A percentile compares a stretch with the other conserved stretches of the same genome.
Conservation (phyloP, 2,888 invertebrate species). For the Lacanobia oleracea region DNA sequence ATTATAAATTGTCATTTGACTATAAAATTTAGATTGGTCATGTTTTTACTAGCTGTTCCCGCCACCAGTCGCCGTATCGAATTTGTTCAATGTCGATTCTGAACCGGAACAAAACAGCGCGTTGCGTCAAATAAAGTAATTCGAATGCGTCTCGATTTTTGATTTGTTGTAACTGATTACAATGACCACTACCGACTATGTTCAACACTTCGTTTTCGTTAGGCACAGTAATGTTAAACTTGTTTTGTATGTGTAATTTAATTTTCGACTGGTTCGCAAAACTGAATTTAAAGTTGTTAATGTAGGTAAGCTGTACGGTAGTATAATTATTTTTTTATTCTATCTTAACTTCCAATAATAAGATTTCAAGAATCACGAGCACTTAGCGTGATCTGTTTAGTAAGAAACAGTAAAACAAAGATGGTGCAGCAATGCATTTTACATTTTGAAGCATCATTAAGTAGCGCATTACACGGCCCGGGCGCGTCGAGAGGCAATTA, state of each 20-base stretch:
- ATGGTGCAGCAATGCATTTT: slow-evolving; percentile 89
- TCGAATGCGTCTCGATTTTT: slow-evolving; percentile 57
- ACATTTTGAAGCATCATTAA: slow-evolving; percentile 90
- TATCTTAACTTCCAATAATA: slow-evolving; percentile 31
- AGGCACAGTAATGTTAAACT: slow-evolving; percentile 2
- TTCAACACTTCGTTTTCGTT: slow-evolving; percentile 46
- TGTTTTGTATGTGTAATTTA: slow-evolving; percentile 6
- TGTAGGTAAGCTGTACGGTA: neutral
- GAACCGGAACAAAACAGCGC: slow-evolving; percentile 75
- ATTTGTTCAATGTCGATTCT: slow-evolving; percentile 78
- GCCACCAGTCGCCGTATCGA: slow-evolving; percentile 71
- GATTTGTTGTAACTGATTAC: slow-evolving; percentile 54
- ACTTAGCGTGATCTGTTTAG: slow-evolving; percentile 73
- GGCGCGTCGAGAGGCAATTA: slow-evolving; percentile 87
- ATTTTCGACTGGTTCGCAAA: neutral
- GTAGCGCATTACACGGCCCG: slow-evolving; percentile 86
- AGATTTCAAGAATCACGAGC: slow-evolving; percentile 29
- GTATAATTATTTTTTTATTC: slow-evolving; percentile 10
- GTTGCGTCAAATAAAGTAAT: slow-evolving; percentile 71
- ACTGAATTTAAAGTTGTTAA: neutral
- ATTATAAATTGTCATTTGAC: slow-evolving; percentile 69
- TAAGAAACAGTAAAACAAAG: slow-evolving; percentile 83
- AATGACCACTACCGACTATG: slow-evolving; percentile 42
- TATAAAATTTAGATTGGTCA: slow-evolving; percentile 74
- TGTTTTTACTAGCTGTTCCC: slow-evolving; percentile 73